These are phyloP conservation scores for Hormaphis cornu DNA, from an alignment of 1,140 invertebrate genomes.

Conservation along the genomic window DNA sequence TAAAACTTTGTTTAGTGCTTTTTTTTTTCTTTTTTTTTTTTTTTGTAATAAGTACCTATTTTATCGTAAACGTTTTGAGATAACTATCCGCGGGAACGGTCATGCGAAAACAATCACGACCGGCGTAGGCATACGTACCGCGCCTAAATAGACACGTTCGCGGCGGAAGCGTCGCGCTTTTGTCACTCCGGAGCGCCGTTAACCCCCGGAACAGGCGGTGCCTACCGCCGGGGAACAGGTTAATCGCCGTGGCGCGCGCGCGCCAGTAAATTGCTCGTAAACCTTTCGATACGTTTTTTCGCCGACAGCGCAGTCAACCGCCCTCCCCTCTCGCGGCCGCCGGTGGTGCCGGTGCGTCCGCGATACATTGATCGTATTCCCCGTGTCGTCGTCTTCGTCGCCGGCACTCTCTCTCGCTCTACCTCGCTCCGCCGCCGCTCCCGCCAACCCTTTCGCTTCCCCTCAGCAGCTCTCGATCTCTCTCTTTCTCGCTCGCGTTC, in stretches of 20 bases:
- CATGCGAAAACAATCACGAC: too few relatives aligned
- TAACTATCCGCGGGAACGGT: too few relatives aligned
- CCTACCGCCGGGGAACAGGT: background rate
- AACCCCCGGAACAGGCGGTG: constrained; percentile 11
- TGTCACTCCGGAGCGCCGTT: background rate
- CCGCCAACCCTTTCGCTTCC: background rate
- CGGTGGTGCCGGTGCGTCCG: background rate
- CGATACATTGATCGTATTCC: constrained; percentile 15
- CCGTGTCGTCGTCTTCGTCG: background rate
- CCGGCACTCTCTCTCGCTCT: background rate
- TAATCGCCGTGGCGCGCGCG: background rate
- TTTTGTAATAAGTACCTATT: too few relatives aligned
- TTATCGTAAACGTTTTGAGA: too few relatives aligned
- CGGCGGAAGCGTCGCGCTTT: background rate
- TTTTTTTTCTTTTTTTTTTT: too few relatives aligned
- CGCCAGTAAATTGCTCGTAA: background rate
- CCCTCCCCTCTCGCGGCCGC: background rate
- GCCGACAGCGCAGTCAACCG: background rate
- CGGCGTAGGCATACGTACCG: too few relatives aligned
- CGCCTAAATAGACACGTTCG: background rate
- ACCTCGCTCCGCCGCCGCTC: background rate
- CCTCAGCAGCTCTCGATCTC: background rate
- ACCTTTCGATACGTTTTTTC: constrained; percentile 2
- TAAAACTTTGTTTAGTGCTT: too few relatives aligned
- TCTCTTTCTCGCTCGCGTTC: background rate